phyloP scores from a whole-genome alignment of 1,140 invertebrate genomes.

The Meteorus sp. region DNA sequence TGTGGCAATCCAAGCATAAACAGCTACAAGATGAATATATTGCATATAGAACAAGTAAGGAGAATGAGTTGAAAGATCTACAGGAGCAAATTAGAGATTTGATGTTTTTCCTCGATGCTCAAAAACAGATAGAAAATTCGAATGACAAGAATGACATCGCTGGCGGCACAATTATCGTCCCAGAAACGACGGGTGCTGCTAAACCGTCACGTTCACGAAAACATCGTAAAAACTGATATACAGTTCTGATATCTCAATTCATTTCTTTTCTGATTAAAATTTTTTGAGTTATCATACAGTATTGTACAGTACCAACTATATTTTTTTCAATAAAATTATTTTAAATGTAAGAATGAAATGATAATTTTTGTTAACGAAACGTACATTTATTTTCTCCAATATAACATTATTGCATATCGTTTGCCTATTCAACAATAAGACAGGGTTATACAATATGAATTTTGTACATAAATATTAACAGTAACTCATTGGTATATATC shows the following conservation, averaged over 20 bases:
- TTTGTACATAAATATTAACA: slow-evolving; percentile 35
- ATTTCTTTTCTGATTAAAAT: neutral
- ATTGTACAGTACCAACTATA: slow-evolving; percentile 23
- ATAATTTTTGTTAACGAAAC: slow-evolving; percentile 24
- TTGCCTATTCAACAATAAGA: slow-evolving; percentile 32
- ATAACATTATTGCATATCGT: slow-evolving; percentile 28
- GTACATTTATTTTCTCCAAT: slow-evolving; percentile 26
- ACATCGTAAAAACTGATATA: slow-evolving; percentile 26
- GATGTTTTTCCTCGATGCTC: slow-evolving; percentile 94
- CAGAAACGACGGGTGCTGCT: slow-evolving; percentile 28
- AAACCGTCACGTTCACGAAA: slow-evolving; percentile 23
- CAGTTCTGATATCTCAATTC: neutral
- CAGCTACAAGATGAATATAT: slow-evolving; percentile 67
- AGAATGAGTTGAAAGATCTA: slow-evolving; percentile 78
- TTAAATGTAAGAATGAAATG: neutral
- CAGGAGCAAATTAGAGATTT: slow-evolving; percentile 92
- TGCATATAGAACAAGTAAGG: slow-evolving; percentile 62
- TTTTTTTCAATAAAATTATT: slow-evolving; percentile 9
- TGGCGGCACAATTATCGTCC: slow-evolving; percentile 69
- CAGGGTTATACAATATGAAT: slow-evolving; percentile 29
- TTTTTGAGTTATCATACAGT: neutral
- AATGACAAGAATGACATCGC: slow-evolving; percentile 70
- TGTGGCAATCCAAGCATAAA: slow-evolving; percentile 73
- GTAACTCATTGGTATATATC: neutral
- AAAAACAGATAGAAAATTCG: slow-evolving; percentile 68